Base-by-base conservation (phyloP, 2,888 invertebrate genomes). In the Diarsia brunnea region DNA sequence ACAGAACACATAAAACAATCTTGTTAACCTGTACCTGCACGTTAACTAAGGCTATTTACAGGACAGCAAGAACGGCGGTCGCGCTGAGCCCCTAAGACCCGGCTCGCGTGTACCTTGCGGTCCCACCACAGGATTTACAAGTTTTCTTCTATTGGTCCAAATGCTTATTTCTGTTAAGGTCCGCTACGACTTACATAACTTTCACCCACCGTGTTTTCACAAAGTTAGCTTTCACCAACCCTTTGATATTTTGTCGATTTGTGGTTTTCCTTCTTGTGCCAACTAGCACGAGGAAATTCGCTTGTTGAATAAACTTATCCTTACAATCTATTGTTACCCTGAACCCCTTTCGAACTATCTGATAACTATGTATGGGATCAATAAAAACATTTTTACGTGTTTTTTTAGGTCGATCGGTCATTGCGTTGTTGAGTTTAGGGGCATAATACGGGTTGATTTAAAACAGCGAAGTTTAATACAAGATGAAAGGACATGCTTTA, bases 111-210 rank as follows among this genome's bases (percentile, higher is more conserved):
- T 92, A 91, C 92, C 92, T 92, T 94, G 95, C 90, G 94, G 95
- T 94, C 91, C 85, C 91, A 89, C 90, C 86, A 86, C 87, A 90
- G 94, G 95, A 95, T 95, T 95, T 94, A 92, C 91, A 95, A 95
- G 95, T 95, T 95, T 94, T 94, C 94, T 94, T 93, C 92, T 93
- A 94, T 95, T 93, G 93, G 92, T 89, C 90, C 91, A 90, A 93
- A 94, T 91, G 92, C 92, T 93, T 93, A 94, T 93, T 94, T 92
- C 92, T 90, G 91, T 91, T 90, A 91, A 89, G 90, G 87, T 86
- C 87, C 84, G 87, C 87, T 87, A 85, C 90, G 87, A 91, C 90
- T 92, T 91, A 89, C 86, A 84, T 86, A 92, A 93, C 89, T 93
- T 92, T 82, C 85, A 81, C 85, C 88, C 86, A 86, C 87, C 90